Conservation (phyloP, 2,113 vertebrate genomes). For the Condylura cristata region DNA sequence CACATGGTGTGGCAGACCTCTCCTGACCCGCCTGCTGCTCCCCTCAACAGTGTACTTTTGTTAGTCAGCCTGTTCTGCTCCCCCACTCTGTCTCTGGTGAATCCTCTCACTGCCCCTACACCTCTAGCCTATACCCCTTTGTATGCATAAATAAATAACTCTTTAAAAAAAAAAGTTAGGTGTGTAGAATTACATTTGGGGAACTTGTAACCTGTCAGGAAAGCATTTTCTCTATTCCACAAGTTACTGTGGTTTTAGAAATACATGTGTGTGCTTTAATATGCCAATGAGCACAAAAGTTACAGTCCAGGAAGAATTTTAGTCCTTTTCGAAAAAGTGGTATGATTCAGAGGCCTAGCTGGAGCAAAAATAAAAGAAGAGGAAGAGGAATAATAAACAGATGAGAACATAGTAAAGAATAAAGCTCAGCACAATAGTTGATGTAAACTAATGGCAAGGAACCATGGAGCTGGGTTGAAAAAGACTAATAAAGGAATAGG, state of each 20-base stretch:
- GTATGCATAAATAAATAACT: too few species aligned
- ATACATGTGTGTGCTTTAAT: background rate
- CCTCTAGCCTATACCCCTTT: too few species aligned
- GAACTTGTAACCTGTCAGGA: background rate
- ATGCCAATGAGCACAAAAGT: background rate
- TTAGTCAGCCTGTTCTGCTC: too few species aligned
- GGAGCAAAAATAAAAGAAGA: background rate
- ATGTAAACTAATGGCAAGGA: constrained; percentile 5
- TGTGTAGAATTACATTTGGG: background rate
- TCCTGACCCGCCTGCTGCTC: too few species aligned
- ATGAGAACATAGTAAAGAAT: background rate
- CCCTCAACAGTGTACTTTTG: too few species aligned
- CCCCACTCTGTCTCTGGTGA: too few species aligned
- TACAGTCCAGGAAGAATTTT: background rate
- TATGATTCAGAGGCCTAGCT: background rate
- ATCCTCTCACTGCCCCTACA: too few species aligned
- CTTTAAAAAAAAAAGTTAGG: too few species aligned
- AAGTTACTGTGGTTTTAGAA: background rate
- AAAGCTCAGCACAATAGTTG: constrained; percentile 6
- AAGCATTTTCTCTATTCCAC: constrained; percentile 17
- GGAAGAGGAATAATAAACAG: background rate
- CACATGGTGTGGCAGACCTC: too few species aligned
- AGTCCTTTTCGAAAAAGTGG: constrained; percentile 1
- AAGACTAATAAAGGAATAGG: background rate
- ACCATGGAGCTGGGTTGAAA: background rate